Percentiles rank a stretch among this genome's conserved stretches.
Evolutionary conservation across 1,140 invertebrate genomes (phyloP).

Genomic region (Dendrolimus punctatus): DNA sequence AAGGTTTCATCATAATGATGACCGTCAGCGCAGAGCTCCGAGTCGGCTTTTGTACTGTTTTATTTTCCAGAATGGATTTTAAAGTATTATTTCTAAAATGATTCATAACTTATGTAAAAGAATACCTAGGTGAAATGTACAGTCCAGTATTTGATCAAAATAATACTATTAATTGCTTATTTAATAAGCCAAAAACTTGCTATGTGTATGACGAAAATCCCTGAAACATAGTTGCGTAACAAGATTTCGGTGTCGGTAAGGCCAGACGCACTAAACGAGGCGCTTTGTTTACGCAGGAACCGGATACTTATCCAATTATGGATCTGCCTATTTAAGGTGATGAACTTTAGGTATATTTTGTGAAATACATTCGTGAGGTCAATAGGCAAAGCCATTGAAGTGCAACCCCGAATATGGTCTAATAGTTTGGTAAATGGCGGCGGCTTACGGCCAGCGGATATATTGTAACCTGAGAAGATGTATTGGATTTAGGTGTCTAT

Average conservation of each 20-base stretch:
- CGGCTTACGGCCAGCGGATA: conserved; percentile 51
- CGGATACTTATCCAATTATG: conserved; percentile 51
- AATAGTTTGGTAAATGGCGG: conserved; percentile 56
- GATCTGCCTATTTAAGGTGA: conserved; percentile 52
- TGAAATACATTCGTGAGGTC: conserved; percentile 60
- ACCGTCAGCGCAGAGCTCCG: no score
- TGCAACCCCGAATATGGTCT: conserved; percentile 61
- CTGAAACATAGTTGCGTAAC: not conserved
- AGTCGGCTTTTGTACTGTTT: no score
- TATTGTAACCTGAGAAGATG: conserved; percentile 42
- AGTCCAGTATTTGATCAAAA: no score
- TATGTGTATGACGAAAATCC: no score
- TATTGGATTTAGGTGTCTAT: conserved; percentile 36
- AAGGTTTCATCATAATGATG: no score
- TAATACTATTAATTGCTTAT: no score
- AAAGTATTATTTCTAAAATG: no score
- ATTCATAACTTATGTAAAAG: no score
- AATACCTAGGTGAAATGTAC: no score
- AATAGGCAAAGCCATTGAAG: conserved; percentile 62
- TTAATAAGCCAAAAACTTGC: no score
- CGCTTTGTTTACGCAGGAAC: conserved; percentile 24
- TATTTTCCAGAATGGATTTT: no score
- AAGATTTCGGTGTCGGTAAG: conserved; percentile 1
- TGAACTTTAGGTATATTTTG: conserved; percentile 57
- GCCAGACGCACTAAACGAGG: conserved; percentile 12